phyloP scores from a whole-genome alignment of 2,113 vertebrate genomes.

The Nothoprocta perdicaria region DNA sequence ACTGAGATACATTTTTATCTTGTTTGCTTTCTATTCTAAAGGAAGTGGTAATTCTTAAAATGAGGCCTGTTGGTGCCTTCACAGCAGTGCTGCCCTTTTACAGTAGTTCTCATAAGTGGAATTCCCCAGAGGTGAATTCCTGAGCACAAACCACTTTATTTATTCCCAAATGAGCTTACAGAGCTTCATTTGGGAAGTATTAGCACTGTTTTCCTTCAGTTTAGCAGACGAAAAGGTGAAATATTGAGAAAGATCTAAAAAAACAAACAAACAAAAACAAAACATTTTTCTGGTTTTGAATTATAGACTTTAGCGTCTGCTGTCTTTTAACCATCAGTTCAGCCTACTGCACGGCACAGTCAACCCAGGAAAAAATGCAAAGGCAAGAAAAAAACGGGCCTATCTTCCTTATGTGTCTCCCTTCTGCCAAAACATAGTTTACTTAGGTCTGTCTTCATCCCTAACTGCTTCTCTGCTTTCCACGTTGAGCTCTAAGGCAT shows the following conservation, averaged over 20 bases:
- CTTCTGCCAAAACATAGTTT: neutral
- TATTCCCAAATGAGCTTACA: constrained; percentile 34
- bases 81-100: neutral
- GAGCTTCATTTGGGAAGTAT: constrained; percentile 22
- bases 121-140: constrained; percentile 28
- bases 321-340: neutral
- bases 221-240: constrained; percentile 5
- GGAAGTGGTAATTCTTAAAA: constrained; percentile 56
- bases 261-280: neutral
- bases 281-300: neutral
- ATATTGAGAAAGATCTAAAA: neutral
- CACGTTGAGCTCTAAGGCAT: neutral
- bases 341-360: neutral
- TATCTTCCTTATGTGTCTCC: neutral
- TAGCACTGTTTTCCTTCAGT: constrained; percentile 7
- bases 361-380: neutral
- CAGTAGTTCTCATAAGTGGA: neutral
- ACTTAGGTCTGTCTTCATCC: neutral
- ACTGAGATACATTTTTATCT: constrained; percentile 10
- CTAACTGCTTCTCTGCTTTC: neutral
- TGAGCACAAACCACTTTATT: constrained; percentile 40
- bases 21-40: constrained; percentile 37
- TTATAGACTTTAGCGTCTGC: too few relatives aligned
- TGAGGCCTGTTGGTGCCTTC: constrained; percentile 1
- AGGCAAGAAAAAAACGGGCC: neutral